A percentile compares a stretch with the other conserved stretches of the same genome.
phyloP scores from a whole-genome alignment of 2,113 vertebrate genomes.

The Platysternon megacephalum region DNA sequence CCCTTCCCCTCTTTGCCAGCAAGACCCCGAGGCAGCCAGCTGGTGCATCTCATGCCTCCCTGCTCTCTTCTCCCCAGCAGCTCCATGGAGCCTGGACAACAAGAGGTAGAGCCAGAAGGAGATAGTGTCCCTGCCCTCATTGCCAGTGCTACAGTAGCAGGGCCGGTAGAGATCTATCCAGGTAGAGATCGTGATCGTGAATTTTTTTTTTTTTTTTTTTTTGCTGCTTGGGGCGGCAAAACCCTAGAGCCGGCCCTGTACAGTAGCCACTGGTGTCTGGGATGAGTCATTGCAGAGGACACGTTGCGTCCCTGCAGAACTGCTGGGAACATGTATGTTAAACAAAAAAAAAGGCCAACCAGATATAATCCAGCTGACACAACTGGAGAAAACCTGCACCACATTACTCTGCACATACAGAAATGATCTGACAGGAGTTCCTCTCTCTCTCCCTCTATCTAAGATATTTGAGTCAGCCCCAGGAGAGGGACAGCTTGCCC shows the following conservation, averaged over 20 bases:
- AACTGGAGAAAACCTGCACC: neutral
- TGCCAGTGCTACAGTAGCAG: neutral
- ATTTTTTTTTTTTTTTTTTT: too few species aligned
- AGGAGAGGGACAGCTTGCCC: neutral
- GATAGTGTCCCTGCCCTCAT: neutral
- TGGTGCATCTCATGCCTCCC: neutral
- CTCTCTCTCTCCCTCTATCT: neutral
- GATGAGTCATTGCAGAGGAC: neutral
- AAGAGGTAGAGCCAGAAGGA: neutral
- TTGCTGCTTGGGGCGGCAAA: too few species aligned
- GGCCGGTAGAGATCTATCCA: too few species aligned
- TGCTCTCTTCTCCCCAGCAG: neutral
- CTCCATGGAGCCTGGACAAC: neutral
- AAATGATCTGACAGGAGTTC: neutral
- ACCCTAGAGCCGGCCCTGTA: too few species aligned
- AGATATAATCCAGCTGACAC: neutral
- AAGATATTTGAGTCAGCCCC: constrained; percentile 13
- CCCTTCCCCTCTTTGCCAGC: neutral
- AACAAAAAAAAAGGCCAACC: neutral
- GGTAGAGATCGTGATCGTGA: too few species aligned
- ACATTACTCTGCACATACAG: fast-evolving
- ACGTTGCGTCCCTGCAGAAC: neutral
- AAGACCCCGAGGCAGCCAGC: neutral
- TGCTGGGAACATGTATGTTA: neutral
- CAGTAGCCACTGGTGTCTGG: neutral